Conservation (phyloP, 2,113 vertebrate genomes). For the Tachysurus fulvidraco region DNA sequence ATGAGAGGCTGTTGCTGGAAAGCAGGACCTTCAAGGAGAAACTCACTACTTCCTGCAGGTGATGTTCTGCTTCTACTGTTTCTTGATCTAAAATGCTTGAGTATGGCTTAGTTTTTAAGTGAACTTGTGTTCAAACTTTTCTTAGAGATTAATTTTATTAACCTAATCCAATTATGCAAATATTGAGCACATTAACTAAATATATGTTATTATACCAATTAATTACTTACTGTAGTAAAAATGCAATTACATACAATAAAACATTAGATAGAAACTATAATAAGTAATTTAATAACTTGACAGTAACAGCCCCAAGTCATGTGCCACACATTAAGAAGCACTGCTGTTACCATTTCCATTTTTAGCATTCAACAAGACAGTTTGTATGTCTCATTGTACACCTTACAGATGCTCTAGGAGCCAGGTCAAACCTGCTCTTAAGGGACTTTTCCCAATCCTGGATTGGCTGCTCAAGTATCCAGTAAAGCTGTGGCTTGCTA, state of each 20-base stretch:
- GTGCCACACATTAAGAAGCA: not conserved
- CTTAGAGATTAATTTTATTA: not conserved
- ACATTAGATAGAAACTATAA: not conserved
- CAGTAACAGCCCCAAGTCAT: not conserved
- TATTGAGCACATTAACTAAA: not conserved
- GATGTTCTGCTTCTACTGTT: constrained; percentile 48
- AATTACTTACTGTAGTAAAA: not conserved
- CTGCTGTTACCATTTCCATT: not conserved
- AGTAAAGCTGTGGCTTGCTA: constrained; percentile 78
- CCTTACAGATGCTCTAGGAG: constrained; percentile 75
- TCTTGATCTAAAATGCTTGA: not conserved
- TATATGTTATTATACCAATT: not conserved
- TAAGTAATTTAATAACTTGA: not conserved
- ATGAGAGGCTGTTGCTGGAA: constrained; percentile 67
- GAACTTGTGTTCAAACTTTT: not conserved
- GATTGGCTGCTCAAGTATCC: constrained; percentile 83
- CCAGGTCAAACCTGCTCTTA: constrained; percentile 67
- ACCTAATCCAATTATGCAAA: not conserved
- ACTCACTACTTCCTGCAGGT: constrained; percentile 72
- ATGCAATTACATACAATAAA: not conserved
- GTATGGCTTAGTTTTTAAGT: not conserved
- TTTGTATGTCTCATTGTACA: not conserved
- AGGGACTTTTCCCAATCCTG: constrained; percentile 74
- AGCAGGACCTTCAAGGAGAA: constrained; percentile 71
- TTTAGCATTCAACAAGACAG: not conserved